phyloP scores from a whole-genome alignment of 1,140 invertebrate genomes.

The Drosophila willistoni region DNA sequence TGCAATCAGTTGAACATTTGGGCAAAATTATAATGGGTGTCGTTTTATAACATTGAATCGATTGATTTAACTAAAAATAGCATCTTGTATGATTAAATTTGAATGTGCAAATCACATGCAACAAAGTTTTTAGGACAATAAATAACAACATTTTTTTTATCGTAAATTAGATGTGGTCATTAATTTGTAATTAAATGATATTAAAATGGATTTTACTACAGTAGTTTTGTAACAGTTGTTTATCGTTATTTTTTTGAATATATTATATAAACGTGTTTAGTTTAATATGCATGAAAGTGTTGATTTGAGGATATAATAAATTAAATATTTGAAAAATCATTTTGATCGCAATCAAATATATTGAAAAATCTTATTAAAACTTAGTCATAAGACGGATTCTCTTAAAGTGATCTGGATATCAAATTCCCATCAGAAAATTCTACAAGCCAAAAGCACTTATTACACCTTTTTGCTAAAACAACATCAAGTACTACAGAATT shows the following conservation, averaged over 20 bases:
- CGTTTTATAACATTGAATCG: neutral
- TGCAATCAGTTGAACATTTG: conserved; percentile 25
- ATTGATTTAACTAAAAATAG: neutral
- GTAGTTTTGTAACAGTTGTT: no score
- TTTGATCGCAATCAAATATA: no score
- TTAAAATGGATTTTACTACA: neutral
- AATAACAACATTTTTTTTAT: neutral
- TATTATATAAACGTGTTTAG: neutral
- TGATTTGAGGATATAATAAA: no score
- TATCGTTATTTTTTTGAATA: neutral
- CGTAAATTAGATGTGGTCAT: neutral
- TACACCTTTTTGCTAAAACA: neutral
- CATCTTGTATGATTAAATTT: neutral
- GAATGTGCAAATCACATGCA: no score
- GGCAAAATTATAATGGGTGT: neutral
- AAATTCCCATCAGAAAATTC: no score
- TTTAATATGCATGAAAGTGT: neutral
- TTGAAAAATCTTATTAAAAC: no score
- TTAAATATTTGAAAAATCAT: no score
- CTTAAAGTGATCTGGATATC: no score
- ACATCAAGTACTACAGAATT: neutral
- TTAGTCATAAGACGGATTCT: no score
- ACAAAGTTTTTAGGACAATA: neutral
- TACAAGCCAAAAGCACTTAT: no score
- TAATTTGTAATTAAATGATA: neutral